Conservation (phyloP, 2,797 vertebrate genomes). For the Carcharodon carcharias region DNA sequence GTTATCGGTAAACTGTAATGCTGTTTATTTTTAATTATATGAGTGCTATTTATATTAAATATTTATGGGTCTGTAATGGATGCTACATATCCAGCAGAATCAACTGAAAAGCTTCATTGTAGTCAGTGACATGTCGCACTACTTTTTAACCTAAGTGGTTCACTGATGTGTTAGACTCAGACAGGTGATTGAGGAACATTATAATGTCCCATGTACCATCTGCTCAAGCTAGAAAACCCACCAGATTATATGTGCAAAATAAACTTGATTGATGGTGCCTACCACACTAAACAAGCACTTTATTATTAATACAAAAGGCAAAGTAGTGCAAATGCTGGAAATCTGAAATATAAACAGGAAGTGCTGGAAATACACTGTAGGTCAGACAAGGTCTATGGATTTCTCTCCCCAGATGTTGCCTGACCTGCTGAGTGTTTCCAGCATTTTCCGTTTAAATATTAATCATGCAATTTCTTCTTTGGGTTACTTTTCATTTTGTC, state of each 20-base stretch:
- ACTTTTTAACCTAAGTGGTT: background rate
- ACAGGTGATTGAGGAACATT: background rate
- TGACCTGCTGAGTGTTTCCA: background rate
- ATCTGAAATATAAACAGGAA: background rate
- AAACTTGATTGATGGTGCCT: background rate
- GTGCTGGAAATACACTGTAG: background rate
- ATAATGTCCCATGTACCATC: background rate
- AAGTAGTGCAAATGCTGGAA: background rate
- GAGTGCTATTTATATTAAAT: background rate
- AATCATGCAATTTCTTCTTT: background rate
- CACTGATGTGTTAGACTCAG: background rate
- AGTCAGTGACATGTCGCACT: no score
- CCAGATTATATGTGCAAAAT: background rate
- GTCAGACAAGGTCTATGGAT: background rate
- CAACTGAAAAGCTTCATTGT: slow-evolving; percentile 9
- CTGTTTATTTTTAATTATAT: slow-evolving; percentile 16
- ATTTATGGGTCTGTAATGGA: background rate
- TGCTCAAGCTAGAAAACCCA: background rate
- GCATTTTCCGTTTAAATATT: background rate
- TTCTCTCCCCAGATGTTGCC: background rate
- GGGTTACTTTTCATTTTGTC: background rate
- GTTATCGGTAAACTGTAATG: background rate
- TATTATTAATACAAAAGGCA: background rate
- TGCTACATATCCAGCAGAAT: background rate
- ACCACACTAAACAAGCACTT: background rate